Percentiles rank a stretch among this genome's conserved stretches.
Conservation (phyloP, 2,888 invertebrate species). For the Pandemis heparana region DNA sequence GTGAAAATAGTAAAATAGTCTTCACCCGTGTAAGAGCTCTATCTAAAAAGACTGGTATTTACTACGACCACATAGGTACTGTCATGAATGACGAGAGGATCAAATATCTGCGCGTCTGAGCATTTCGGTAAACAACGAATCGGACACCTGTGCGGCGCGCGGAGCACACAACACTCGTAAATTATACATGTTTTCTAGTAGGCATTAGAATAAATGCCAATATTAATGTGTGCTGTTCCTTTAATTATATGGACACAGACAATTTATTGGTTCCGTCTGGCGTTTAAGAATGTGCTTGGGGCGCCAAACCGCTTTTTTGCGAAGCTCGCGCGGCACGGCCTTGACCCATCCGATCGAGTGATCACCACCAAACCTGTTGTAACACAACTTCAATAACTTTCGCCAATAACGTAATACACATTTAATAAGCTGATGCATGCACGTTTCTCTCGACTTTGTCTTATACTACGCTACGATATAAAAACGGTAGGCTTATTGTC, state of each 20-base stretch:
- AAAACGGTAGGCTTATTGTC: too few species aligned
- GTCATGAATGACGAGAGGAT: conserved; percentile 8
- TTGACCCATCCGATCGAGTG: conserved; percentile 68
- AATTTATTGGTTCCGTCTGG: conserved; percentile 67
- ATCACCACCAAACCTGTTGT: conserved; percentile 72
- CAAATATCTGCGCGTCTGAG: conserved; percentile 17
- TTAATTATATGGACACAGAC: conserved; percentile 59
- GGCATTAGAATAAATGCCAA: conserved; percentile 16
- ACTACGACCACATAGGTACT: neutral
- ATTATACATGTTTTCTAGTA: conserved; percentile 56
- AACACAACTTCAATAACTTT: conserved; percentile 77
- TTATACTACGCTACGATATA: neutral
- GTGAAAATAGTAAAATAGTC: too few species aligned
- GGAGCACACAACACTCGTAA: conserved; percentile 49
- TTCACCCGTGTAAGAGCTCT: neutral
- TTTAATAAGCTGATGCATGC: conserved; percentile 27
- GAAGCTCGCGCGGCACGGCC: conserved; percentile 59
- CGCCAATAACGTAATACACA: conserved; percentile 58
- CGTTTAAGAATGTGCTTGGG: conserved; percentile 65
- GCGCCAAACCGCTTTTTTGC: conserved; percentile 72
- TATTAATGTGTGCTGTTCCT: conserved; percentile 42
- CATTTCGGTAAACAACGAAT: conserved; percentile 51
- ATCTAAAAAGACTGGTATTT: neutral
- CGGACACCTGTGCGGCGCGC: conserved; percentile 59
- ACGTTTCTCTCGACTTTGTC: neutral